A percentile compares a stretch with the other conserved stretches of the same genome.
phyloP scores from a whole-genome alignment of 2,797 vertebrate species.

The Lithobates pipiens region DNA sequence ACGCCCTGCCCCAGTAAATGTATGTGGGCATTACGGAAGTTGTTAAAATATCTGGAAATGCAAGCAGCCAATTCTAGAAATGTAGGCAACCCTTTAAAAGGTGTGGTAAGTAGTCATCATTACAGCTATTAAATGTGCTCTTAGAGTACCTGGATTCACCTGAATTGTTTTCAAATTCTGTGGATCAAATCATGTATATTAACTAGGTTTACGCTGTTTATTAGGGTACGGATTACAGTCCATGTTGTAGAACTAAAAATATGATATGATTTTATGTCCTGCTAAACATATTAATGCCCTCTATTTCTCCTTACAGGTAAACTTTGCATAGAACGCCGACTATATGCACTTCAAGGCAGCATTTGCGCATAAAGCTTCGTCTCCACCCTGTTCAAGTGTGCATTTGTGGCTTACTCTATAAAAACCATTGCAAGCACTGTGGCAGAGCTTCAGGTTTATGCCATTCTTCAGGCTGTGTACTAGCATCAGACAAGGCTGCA shows the following conservation, averaged over 20 bases:
- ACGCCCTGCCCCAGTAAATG: too few relatives aligned
- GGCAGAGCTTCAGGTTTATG: background rate
- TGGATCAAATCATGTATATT: background rate
- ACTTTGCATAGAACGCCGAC: constrained; percentile 89
- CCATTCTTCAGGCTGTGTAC: background rate
- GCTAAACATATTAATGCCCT: constrained; percentile 5
- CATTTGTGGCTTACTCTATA: background rate
- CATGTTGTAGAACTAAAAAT: background rate
- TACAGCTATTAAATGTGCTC: too few relatives aligned
- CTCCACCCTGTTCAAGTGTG: background rate
- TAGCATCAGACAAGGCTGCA: background rate
- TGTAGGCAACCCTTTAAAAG: too few relatives aligned
- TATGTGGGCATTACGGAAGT: too few relatives aligned
- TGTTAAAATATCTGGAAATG: too few relatives aligned
- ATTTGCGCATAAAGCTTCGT: constrained; percentile 72
- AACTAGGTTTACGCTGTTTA: background rate
- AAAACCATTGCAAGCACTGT: constrained; percentile 4
- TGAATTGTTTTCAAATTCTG: background rate
- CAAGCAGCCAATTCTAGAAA: too few relatives aligned
- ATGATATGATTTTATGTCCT: background rate
- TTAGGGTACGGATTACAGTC: too few relatives aligned
- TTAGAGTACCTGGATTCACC: background rate
- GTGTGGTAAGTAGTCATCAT: too few relatives aligned
- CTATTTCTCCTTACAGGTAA: constrained; percentile 79
- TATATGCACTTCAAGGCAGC: constrained; percentile 85